Evolutionary conservation across 2,888 invertebrate species (phyloP).

Genomic region (Eumerus sabulonum): DNA sequence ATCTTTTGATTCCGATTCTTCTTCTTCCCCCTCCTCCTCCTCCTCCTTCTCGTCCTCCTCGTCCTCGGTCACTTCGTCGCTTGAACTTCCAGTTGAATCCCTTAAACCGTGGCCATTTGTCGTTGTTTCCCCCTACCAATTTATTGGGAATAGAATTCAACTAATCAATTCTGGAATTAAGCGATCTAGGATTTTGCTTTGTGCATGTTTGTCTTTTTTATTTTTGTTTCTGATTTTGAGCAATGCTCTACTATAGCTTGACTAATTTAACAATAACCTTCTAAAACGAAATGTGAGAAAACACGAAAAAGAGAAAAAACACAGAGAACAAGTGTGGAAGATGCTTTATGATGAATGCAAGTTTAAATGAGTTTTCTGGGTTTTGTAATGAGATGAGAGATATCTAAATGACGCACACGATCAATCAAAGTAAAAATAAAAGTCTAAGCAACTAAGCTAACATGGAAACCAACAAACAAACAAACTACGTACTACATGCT

Average conservation of each 20-base stretch:
- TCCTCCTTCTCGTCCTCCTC: constrained; percentile 48
- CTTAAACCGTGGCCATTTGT: constrained; percentile 79
- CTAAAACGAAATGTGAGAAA: constrained; percentile 73
- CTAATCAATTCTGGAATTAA: constrained; percentile 76
- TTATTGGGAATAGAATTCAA: constrained; percentile 80
- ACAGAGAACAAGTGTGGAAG: constrained; percentile 62
- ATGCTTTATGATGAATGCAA: constrained; percentile 57
- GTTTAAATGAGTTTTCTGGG: constrained; percentile 19
- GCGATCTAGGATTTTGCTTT: constrained; percentile 64
- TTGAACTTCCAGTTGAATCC: constrained; percentile 79
- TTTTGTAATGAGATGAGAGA: constrained; percentile 52
- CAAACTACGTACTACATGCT: constrained; percentile 50
- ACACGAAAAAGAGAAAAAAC: constrained; percentile 68
- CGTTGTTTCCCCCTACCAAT: constrained; percentile 80
- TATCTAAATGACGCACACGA: constrained; percentile 14
- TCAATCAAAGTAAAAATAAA: constrained; percentile 30
- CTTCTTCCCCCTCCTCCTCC: constrained; percentile 59
- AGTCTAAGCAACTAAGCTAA: constrained; percentile 4
- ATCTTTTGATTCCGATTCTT: constrained; percentile 44
- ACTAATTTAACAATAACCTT: constrained; percentile 79
- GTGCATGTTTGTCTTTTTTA: constrained; percentile 33
- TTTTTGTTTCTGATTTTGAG: constrained; percentile 60
- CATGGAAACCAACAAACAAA: constrained; percentile 26
- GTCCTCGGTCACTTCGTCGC: constrained; percentile 74
- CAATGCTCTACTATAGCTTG: constrained; percentile 76